Evolutionary conservation across 2,797 vertebrate species (phyloP).

Genomic region (Fringilla coelebs): DNA sequence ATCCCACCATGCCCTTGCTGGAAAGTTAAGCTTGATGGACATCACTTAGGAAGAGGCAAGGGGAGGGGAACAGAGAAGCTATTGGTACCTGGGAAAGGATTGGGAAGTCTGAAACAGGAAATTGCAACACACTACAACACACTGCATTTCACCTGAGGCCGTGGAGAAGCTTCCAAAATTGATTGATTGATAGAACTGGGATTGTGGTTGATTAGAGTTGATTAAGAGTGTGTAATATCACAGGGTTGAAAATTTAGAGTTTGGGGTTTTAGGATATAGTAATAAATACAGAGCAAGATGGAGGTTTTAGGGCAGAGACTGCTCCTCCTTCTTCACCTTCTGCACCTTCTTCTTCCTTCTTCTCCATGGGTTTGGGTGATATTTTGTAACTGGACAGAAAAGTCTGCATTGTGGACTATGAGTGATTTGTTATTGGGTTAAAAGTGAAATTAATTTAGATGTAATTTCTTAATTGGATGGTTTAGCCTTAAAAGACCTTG

Average conservation of each 20-base stretch:
- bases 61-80: too few species aligned
- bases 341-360: neutral
- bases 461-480: neutral
- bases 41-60: too few species aligned
- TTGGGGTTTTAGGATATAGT: neutral
- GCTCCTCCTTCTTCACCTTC: neutral
- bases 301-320: neutral
- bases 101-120: too few species aligned
- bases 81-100: too few species aligned
- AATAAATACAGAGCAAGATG: neutral
- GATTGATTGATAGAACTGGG: neutral
- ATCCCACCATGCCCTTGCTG: too few species aligned
- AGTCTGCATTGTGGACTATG: neutral
- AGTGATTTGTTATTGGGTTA: neutral
- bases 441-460: neutral
- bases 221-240: neutral
- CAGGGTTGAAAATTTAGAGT: neutral
- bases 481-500: neutral
- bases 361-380: neutral
- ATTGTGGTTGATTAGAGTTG: neutral
- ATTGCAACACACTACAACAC: too few species aligned
- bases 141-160: neutral
- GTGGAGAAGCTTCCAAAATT: neutral
- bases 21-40: too few species aligned
- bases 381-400: neutral